These are phyloP conservation scores for Tachycineta bicolor DNA, from an alignment of 2,113 vertebrate species.

Conservation along the genomic window DNA sequence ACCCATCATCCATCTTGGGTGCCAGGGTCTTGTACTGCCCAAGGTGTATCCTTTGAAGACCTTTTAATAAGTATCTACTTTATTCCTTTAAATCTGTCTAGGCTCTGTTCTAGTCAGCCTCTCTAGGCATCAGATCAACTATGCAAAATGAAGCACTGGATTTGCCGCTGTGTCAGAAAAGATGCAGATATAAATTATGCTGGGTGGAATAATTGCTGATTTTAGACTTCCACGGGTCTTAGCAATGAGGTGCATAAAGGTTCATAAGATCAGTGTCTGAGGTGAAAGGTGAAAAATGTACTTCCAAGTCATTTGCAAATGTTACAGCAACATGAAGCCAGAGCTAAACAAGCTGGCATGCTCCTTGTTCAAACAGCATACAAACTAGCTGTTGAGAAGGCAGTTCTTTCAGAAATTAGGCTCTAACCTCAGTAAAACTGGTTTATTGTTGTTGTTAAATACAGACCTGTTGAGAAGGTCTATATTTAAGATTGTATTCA, in stretches of 20 bases:
- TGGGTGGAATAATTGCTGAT: background rate
- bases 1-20: background rate
- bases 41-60: background rate
- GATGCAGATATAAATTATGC: background rate
- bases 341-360: background rate
- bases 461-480: background rate
- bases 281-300: background rate
- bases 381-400: background rate
- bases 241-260: background rate
- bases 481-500: background rate
- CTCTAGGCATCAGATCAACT: background rate
- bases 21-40: background rate
- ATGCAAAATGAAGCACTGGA: background rate
- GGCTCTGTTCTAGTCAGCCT: background rate
- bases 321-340: rapidly evolving
- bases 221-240: background rate
- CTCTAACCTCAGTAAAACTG: background rate
- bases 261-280: background rate
- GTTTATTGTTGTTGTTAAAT: background rate
- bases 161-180: background rate
- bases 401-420: background rate
- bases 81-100: background rate
- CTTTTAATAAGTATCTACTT: background rate
- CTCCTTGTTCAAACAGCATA: background rate
- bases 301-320: background rate